A percentile compares a stretch with the other conserved stretches of the same genome.
Conservation (phyloP, 2,113 vertebrate genomes). For the Platichthys stellatus region DNA sequence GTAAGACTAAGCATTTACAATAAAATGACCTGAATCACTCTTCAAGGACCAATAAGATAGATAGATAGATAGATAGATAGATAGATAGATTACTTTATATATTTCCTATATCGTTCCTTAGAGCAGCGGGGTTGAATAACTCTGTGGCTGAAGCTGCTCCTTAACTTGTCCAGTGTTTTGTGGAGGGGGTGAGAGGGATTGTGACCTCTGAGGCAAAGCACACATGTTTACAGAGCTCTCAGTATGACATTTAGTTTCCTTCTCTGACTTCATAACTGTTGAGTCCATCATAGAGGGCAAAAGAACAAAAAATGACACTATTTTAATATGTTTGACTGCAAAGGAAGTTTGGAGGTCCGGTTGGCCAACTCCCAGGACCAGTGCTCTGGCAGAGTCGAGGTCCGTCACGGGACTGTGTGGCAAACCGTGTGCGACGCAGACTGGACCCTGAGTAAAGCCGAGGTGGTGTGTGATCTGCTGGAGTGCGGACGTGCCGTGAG, state of each 20-base stretch:
- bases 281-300: neutral
- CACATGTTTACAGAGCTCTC: neutral
- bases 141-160: no score
- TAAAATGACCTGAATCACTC: neutral
- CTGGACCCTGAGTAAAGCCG: slow-evolving; percentile 70
- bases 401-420: slow-evolving; percentile 58
- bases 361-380: slow-evolving; percentile 38
- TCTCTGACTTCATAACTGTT: neutral
- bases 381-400: slow-evolving; percentile 77
- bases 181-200: no score
- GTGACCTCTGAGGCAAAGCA: neutral
- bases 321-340: neutral
- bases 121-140: no score
- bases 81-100: no score
- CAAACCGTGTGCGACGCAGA: slow-evolving; percentile 70
- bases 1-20: slow-evolving; percentile 36
- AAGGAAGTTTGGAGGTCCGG: slow-evolving; percentile 67
- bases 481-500: slow-evolving; percentile 55
- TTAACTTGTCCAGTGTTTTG: no score
- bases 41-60: neutral
- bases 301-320: neutral
- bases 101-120: no score
- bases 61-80: no score
- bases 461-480: slow-evolving; percentile 65
- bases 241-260: neutral